A percentile compares a stretch with the other conserved stretches of the same genome.
Conservation (phyloP, 1,140 invertebrate species). For the Drosophila sulfurigaster region DNA sequence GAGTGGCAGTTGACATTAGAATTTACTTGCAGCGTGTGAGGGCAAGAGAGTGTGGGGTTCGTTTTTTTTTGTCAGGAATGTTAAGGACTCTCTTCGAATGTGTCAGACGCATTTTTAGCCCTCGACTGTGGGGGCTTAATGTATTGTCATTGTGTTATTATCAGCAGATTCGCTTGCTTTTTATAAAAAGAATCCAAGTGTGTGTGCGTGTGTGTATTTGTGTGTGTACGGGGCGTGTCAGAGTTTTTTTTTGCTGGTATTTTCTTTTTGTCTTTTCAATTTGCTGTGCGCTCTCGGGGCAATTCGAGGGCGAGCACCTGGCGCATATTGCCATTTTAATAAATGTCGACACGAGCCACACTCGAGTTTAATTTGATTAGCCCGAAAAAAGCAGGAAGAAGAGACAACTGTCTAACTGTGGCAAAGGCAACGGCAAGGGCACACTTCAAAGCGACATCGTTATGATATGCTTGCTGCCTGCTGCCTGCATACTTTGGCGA, state of each 20-base stretch:
- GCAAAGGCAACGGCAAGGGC: neutral
- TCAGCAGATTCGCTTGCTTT: constrained; percentile 43
- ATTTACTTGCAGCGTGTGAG: constrained; percentile 45
- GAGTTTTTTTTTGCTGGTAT: constrained; percentile 13
- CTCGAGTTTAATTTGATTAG: constrained; percentile 77
- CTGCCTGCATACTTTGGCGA: constrained; percentile 29
- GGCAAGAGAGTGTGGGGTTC: neutral
- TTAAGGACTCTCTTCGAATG: constrained; percentile 37
- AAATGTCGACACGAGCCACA: constrained; percentile 57
- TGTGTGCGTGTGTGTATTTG: constrained; percentile 10
- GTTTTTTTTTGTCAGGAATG: constrained; percentile 14
- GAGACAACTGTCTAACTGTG: constrained; percentile 2
- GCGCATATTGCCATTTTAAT: constrained; percentile 73
- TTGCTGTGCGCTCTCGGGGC: constrained; percentile 44
- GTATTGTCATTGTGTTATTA: constrained; percentile 54
- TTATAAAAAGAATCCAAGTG: constrained; percentile 18
- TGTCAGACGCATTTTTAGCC: constrained; percentile 46
- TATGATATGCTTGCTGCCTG: constrained; percentile 27
- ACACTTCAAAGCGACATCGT: constrained; percentile 58
- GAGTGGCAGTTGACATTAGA: constrained; percentile 82
- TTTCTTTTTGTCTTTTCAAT: constrained; percentile 51
- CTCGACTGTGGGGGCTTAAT: constrained; percentile 20
- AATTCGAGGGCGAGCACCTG: constrained; percentile 39
- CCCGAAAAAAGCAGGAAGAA: constrained; percentile 3
- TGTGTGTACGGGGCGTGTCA: constrained; percentile 1